Percentiles rank a stretch among this genome's conserved stretches.
Conservation (phyloP, 1,140 invertebrate genomes). For the Caenorhabditis elegans region DNA sequence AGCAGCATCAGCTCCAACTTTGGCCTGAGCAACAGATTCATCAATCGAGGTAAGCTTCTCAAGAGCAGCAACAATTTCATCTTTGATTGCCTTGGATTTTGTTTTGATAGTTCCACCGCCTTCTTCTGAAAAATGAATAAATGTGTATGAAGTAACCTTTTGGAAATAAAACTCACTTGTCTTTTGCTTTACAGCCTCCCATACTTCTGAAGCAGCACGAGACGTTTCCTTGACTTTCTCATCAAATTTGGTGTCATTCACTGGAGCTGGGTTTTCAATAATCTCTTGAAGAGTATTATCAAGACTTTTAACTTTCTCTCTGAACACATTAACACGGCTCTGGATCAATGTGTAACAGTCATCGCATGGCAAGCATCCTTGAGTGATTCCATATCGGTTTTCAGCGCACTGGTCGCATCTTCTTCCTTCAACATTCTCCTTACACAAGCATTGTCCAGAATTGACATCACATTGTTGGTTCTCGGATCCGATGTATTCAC, state of each 20-base stretch:
- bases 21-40: slow-evolving; percentile 51
- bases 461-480: slow-evolving; percentile 59
- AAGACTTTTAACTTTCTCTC: slow-evolving; percentile 48
- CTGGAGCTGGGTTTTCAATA: slow-evolving; percentile 63
- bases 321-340: slow-evolving; percentile 55
- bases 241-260: slow-evolving; percentile 62
- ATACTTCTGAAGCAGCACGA: slow-evolving; percentile 50
- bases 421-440: slow-evolving; percentile 91
- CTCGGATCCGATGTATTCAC: slow-evolving; percentile 59
- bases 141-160: not conserved
- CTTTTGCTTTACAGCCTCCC: slow-evolving; percentile 55
- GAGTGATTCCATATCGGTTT: slow-evolving; percentile 49
- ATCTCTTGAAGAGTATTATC: slow-evolving; percentile 63
- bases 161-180: not conserved
- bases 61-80: slow-evolving; percentile 49
- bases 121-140: not conserved
- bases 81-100: slow-evolving; percentile 44
- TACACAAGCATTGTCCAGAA: slow-evolving; percentile 79
- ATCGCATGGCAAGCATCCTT: slow-evolving; percentile 61
- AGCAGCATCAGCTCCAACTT: slow-evolving; percentile 46
- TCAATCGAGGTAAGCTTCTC: slow-evolving; percentile 52
- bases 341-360: slow-evolving; percentile 66
- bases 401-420: slow-evolving; percentile 83
- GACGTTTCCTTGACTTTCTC: slow-evolving; percentile 54
- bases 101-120: not conserved